Percentiles rank a stretch among this genome's conserved stretches.
These are phyloP conservation scores for Oegoconia quadripuncta DNA, from an alignment of 2,888 invertebrate species.

Conservation along the genomic window DNA sequence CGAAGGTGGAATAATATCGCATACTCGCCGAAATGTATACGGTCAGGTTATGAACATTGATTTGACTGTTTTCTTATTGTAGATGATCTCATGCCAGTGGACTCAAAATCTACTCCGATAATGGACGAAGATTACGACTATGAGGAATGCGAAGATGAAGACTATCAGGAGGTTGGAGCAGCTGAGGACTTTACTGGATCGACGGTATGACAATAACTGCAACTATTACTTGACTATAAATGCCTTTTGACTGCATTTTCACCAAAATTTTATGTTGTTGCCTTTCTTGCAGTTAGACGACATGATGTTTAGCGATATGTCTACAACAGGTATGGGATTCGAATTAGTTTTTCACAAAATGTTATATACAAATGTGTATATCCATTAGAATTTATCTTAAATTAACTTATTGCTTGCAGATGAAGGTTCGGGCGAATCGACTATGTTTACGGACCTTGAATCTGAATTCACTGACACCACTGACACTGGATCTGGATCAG, in stretches of 20 bases:
- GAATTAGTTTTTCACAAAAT: background rate
- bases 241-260: no score
- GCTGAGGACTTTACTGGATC: conserved; percentile 27
- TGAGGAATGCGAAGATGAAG: conserved; percentile 64
- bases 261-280: background rate
- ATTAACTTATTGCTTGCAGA: conserved; percentile 3
- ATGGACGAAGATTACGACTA: conserved; percentile 68
- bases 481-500: conserved; percentile 33
- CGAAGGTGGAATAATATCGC: no score
- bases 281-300: conserved; percentile 30
- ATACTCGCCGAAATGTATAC: no score
- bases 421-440: conserved; percentile 13
- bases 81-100: conserved; percentile 83
- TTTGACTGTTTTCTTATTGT: no score
- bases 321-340: conserved; percentile 29
- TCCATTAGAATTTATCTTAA: background rate
- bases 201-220: conserved; percentile 22
- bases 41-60: no score
- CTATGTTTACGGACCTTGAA: conserved; percentile 26
- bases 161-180: conserved; percentile 41
- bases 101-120: conserved; percentile 53
- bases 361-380: background rate
- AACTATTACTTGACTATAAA: background rate
- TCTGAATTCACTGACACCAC: conserved; percentile 28
- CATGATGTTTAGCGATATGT: conserved; percentile 40